A percentile compares a stretch with the other conserved stretches of the same genome.
These are phyloP conservation scores for Cylindroiulus punctatus DNA, from an alignment of 2,888 invertebrate genomes.

Conservation along the genomic window DNA sequence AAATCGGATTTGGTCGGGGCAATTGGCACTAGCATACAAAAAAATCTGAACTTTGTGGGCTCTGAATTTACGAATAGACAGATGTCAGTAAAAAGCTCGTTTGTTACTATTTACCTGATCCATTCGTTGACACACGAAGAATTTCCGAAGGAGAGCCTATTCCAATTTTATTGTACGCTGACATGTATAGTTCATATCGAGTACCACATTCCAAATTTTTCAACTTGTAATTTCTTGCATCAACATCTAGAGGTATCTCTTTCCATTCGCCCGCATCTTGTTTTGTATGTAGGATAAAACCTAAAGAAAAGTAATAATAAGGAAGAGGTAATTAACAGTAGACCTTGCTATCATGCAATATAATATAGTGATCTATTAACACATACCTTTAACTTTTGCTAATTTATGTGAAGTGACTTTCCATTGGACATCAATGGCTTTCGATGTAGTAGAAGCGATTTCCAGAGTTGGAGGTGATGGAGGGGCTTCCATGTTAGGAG, in stretches of 20 bases:
- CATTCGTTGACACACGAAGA: conserved; percentile 55
- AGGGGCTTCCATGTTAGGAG: conserved; percentile 46
- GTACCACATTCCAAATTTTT: conserved; percentile 92
- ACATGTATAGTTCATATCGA: conserved; percentile 90
- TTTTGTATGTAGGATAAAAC: conserved; percentile 90
- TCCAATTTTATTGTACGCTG: conserved; percentile 79
- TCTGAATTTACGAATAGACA: too few relatives aligned
- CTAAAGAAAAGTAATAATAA: conserved; percentile 64
- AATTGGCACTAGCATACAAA: conserved; percentile 53
- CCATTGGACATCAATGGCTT: conserved; percentile 53
- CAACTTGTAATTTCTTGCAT: conserved; percentile 70
- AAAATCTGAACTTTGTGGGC: too few relatives aligned
- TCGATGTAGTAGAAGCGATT: neutral
- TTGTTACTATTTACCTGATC: conserved; percentile 59
- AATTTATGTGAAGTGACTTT: conserved; percentile 22
- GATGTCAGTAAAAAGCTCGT: too few relatives aligned
- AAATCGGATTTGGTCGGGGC: conserved; percentile 56
- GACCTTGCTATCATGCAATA: neutral
- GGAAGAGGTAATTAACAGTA: neutral
- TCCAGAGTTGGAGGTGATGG: conserved; percentile 50
- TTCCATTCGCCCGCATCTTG: conserved; percentile 96
- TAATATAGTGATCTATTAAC: neutral
- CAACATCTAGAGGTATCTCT: conserved; percentile 53
- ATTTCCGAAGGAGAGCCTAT: conserved; percentile 55
- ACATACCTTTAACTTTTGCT: conserved; percentile 22